phyloP scores from a whole-genome alignment of 2,888 invertebrate species.

The Scaptomyza parva region DNA sequence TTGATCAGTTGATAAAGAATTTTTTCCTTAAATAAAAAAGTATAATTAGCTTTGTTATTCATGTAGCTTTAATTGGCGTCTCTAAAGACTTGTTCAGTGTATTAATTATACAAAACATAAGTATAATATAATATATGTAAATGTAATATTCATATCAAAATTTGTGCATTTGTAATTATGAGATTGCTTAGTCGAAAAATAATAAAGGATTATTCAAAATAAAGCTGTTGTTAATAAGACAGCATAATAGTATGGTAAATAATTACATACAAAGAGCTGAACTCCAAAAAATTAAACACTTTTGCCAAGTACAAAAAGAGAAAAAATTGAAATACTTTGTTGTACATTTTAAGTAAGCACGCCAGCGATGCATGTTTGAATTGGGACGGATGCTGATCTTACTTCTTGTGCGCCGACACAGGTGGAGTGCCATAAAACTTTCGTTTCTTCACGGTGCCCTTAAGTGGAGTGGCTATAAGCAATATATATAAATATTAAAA shows the following conservation, averaged over 20 bases:
- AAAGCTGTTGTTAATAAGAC: slow-evolving; percentile 6
- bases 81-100: slow-evolving; percentile 3
- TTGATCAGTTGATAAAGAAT: background rate
- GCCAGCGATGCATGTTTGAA: slow-evolving; percentile 43
- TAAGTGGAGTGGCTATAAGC: slow-evolving; percentile 81
- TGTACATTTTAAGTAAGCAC: slow-evolving; percentile 65
- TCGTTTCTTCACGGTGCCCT: slow-evolving; percentile 83
- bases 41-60: slow-evolving; percentile 9
- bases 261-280: slow-evolving; percentile 21
- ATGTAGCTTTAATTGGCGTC: slow-evolving; percentile 4
- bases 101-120: slow-evolving; percentile 27
- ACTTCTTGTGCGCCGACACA: slow-evolving; percentile 77
- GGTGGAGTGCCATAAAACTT: slow-evolving; percentile 83
- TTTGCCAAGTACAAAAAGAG: slow-evolving; percentile 37
- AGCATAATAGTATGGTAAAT: slow-evolving; percentile 19
- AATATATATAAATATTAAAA: background rate
- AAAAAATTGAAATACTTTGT: slow-evolving; percentile 62
- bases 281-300: slow-evolving; percentile 42
- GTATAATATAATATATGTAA: slow-evolving; percentile 17
- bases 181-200: slow-evolving; percentile 25
- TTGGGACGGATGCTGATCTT: slow-evolving; percentile 17
- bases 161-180: slow-evolving; percentile 6
- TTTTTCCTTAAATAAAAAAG: background rate
- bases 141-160: slow-evolving; percentile 25
- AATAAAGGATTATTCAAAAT: slow-evolving; percentile 17